phyloP scores from a whole-genome alignment of 2,797 vertebrate species.

The Apogon talboti region DNA sequence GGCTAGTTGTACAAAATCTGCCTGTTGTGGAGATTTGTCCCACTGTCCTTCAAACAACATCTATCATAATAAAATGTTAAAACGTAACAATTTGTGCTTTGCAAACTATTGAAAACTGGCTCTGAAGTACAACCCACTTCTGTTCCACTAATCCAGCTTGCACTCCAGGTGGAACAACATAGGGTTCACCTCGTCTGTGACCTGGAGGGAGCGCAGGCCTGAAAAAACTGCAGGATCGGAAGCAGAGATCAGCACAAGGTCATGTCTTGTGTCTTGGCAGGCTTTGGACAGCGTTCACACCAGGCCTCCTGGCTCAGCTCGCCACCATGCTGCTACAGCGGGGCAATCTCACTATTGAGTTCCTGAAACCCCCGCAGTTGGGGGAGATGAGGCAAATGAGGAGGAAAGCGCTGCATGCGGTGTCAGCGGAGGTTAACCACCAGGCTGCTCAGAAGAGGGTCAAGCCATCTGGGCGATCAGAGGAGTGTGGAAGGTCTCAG shows the following conservation, averaged over 20 bases:
- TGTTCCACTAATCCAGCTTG: slow-evolving; percentile 50
- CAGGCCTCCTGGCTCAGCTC: slow-evolving; percentile 12
- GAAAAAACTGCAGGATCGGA: slow-evolving; percentile 32
- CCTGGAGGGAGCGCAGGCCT: slow-evolving; percentile 15
- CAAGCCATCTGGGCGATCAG: slow-evolving; percentile 27
- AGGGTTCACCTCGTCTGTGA: slow-evolving; percentile 27
- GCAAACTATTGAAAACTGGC: slow-evolving; percentile 3
- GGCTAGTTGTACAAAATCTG: not conserved
- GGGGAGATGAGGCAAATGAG: slow-evolving; percentile 25
- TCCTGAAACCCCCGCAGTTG: slow-evolving; percentile 23
- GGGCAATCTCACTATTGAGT: not conserved
- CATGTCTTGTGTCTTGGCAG: slow-evolving; percentile 35
- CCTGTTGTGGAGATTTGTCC: too few relatives aligned
- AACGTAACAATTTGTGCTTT: not conserved
- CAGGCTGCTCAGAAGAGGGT: slow-evolving; percentile 43
- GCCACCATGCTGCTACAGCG: slow-evolving; percentile 6
- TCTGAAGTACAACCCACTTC: slow-evolving; percentile 26
- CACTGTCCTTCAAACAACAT: too few relatives aligned
- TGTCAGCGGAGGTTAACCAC: slow-evolving; percentile 49
- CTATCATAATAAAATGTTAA: too few relatives aligned
- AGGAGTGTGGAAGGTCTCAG: slow-evolving; percentile 18
- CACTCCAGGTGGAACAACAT: slow-evolving; percentile 19
- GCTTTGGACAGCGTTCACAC: slow-evolving; percentile 30
- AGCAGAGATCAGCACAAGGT: slow-evolving; percentile 44
- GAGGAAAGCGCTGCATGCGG: slow-evolving; percentile 15